Base-by-base conservation (phyloP, 2,888 invertebrate species). In the Subacronicta megacephala region DNA sequence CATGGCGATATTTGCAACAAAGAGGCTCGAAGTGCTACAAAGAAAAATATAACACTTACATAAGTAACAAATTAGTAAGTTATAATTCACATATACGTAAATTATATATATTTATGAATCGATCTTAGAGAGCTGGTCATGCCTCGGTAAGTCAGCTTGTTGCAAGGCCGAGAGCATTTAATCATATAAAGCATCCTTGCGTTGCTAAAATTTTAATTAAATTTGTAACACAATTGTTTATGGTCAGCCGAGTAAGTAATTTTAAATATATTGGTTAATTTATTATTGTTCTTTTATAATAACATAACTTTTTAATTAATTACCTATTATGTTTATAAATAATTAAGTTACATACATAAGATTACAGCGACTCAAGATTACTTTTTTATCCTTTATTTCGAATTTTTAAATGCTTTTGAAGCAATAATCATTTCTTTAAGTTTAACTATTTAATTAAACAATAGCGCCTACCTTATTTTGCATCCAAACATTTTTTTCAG, bases 401-500 rank as follows among this genome's bases (percentile, higher is more conserved):
- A n/a, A n/a, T n/a, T n/a, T n/a, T n/a, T n/a, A n/a, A n/a, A n/a
- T n/a, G n/a, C n/a, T n/a, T n/a, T 23, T 26, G 26, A 26, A 26
- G 5, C 0, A 26, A 10, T 26, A 10, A 2, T 2, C 23, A 26
- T 26, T 26, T 10, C 26, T 26, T 26, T 9, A 18, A 2, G 4
- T 2, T 29, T 12, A n/a, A n/a, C n/a, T 29, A 12, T 29, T n/a
- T n/a, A n/a, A 2, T 17, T 33, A 7, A 17, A 20, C 33, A 37
- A 41, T 17, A 41, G 43, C 31, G 46, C 72, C 3, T 72, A 88
- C 87, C 86, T 85, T 72, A 58, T 74, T 72, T 41, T 74, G 57
- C 54, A 74, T 76, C 84, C 83, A 87, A 51, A 81, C 68, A 77
- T 85, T 83, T 77, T 90, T 89, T 66, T 93, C 93, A 4, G 89